These are phyloP conservation scores for Chloroceryle inda DNA, from an alignment of 2,797 vertebrate species.

Conservation along the genomic window DNA sequence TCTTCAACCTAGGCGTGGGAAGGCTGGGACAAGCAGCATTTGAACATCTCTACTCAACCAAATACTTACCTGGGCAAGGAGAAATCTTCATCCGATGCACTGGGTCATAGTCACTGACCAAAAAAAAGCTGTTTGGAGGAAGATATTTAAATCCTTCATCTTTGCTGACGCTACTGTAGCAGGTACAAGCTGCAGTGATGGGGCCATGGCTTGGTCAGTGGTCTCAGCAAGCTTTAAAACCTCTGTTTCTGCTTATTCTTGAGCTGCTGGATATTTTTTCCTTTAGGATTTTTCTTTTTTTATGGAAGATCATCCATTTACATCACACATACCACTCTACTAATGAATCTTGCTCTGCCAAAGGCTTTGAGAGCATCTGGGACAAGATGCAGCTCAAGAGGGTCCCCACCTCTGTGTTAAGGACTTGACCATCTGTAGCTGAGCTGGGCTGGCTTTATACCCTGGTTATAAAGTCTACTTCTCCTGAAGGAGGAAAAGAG, in stretches of 20 bases:
- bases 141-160: not conserved
- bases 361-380: not conserved
- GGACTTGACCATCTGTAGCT: not conserved
- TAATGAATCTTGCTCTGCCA: not conserved
- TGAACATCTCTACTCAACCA: not conserved
- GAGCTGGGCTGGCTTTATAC: not conserved
- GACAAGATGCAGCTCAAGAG: not conserved
- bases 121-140: no score
- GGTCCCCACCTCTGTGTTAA: not conserved
- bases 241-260: not conserved
- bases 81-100: not conserved
- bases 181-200: not conserved
- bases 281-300: not conserved
- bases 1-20: accelerated
- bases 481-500: not conserved
- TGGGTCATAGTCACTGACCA: not conserved
- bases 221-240: not conserved
- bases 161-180: no score
- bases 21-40: not conserved
- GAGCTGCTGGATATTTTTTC: not conserved
- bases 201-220: not conserved
- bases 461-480: not conserved
- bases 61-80: not conserved
- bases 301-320: not conserved
- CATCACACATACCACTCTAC: not conserved